Base-by-base conservation (phyloP, 1,140 invertebrate genomes). In the Heliothis virescens region DNA sequence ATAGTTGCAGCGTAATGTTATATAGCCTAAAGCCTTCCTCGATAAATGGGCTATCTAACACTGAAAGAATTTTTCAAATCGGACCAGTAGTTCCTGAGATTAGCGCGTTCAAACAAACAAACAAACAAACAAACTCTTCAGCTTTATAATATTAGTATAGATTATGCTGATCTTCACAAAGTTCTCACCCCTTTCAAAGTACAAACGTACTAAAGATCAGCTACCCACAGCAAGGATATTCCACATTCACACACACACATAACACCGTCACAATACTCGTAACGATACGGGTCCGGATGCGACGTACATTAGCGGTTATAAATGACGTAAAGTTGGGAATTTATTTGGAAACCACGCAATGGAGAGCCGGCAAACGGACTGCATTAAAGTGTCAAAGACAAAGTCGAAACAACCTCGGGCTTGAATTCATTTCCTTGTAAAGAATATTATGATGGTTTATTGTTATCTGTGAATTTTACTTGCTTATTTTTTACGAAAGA, bases 271-370 rank as follows among this genome's bases (percentile, higher is more conserved):
- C 74, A 76, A 76, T 53, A 52, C 47, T 62, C 48, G 59, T 48
- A 75, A 76, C 60, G 74, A 52, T 29, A 48, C 18, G 60, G 74
- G 74, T 76, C 21, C 74, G 74, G 74, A 76, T 76, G 48, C 59
- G 74, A 76, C 50, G 50, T 76, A 76, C 74, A 76, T 76, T 76
- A 76, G 60, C 50, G 74, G 74, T 76, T 65, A 76, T 65, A 76
- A 76, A 76, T 62, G 74, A 76, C 59, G 60, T 65, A 65, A 41
- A 76, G 74, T 76, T 76, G 47, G n/a, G 60, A 76, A 76, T 76
- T 76, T 76, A 76, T 76, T 63, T 53, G 74, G 13, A 18, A 53
- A 65, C 59, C 74, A 63, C 59, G 74, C 74, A 52, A 63, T 76
- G 47, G 48, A 65, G 15, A 48, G 18, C 55, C 4, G 71, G 52